These are phyloP conservation scores for Hephaestus fuliginosus DNA, from an alignment of 2,797 vertebrate species.

Conservation along the genomic window DNA sequence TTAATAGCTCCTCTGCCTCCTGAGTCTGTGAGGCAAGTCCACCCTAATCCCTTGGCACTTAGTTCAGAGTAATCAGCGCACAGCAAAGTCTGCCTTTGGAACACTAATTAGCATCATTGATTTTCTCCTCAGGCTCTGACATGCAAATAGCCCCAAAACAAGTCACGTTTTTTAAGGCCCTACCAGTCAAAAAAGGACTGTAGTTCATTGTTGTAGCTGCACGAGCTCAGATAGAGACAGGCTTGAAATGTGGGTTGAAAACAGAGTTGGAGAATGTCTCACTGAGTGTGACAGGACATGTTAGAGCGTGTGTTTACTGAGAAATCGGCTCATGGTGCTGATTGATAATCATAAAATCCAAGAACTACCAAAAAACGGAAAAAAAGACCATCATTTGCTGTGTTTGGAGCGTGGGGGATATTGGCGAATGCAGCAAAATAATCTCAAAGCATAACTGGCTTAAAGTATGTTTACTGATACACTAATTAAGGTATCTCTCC, in stretches of 20 bases:
- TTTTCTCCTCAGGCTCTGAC: constrained; percentile 75
- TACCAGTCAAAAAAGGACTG: constrained; percentile 36
- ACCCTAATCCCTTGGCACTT: constrained; percentile 83
- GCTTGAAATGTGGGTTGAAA: constrained; percentile 41
- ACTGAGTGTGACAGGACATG: constrained; percentile 42
- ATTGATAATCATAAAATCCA: constrained; percentile 55
- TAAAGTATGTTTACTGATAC: constrained; percentile 71
- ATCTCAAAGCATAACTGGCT: constrained; percentile 60
- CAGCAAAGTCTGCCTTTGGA: constrained; percentile 79
- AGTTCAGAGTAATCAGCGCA: constrained; percentile 81
- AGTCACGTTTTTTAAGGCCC: constrained; percentile 58
- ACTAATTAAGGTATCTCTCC: constrained; percentile 73
- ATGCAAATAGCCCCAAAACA: constrained; percentile 78
- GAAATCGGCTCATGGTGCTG: constrained; percentile 49
- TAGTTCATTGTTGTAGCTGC: constrained; percentile 51
- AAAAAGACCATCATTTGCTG: constrained; percentile 38
- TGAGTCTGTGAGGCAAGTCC: constrained; percentile 81
- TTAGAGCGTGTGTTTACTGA: constrained; percentile 45
- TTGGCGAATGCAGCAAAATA: constrained; percentile 52
- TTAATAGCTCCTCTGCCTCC: constrained; percentile 82
- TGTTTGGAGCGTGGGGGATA: constrained; percentile 11
- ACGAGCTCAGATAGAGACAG: constrained; percentile 24
- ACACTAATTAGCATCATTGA: constrained; percentile 85
- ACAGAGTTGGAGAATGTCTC: constrained; percentile 20
- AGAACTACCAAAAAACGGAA: constrained; percentile 18